These are phyloP conservation scores for Peromyscus polionotus DNA, from an alignment of 2,113 vertebrate genomes.

Conservation along the genomic window DNA sequence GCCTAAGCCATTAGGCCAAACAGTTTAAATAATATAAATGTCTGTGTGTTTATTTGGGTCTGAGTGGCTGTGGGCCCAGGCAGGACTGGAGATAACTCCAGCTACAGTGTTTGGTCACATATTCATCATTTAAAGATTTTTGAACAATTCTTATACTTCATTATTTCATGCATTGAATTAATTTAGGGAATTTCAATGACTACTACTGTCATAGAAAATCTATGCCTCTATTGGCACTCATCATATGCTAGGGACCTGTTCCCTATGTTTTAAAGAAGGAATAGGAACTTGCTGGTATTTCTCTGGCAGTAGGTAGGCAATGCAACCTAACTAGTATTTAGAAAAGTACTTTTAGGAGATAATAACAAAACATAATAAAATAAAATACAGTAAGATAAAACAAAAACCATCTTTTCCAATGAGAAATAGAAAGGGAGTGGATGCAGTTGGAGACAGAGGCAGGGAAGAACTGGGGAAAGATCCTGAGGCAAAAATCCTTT, in stretches of 20 bases:
- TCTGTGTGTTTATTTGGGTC: no score
- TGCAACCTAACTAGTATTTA: not conserved
- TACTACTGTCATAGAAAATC: not conserved
- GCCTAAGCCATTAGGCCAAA: no score
- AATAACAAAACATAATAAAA: not conserved
- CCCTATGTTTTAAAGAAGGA: slow-evolving; percentile 4
- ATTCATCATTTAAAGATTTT: slow-evolving; percentile 51
- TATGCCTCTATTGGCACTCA: not conserved
- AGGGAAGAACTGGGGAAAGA: not conserved
- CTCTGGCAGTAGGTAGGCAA: not conserved
- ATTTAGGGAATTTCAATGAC: slow-evolving; percentile 10
- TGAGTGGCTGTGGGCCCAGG: no score
- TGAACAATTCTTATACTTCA: slow-evolving; percentile 3
- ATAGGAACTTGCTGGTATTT: not conserved
- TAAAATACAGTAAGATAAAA: not conserved
- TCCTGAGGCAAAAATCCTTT: slow-evolving; percentile 84
- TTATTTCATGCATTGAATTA: slow-evolving; percentile 62
- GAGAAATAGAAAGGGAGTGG: not conserved
- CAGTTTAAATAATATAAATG: not conserved
- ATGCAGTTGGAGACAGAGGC: not conserved
- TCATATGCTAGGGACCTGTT: not conserved
- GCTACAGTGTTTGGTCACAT: not conserved
- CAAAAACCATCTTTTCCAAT: not conserved
- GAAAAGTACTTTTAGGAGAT: not conserved
- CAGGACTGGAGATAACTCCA: no score